A percentile compares a stretch with the other conserved stretches of the same genome.
Conservation (phyloP, 2,888 invertebrate genomes). For the Agapostemon virescens region DNA sequence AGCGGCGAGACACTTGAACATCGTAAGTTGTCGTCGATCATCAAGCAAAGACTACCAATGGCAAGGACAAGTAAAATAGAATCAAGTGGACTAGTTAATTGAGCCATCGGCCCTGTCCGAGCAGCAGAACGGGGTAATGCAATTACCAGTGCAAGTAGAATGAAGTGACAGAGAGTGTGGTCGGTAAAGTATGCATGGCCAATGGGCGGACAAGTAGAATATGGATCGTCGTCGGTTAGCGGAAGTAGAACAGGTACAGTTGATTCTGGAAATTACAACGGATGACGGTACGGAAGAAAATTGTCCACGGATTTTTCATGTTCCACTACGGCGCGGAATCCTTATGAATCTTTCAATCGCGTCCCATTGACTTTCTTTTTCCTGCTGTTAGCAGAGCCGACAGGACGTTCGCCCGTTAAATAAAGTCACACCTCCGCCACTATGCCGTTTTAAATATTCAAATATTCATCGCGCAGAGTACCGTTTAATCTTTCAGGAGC, state of each 20-base stretch:
- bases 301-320: neutral
- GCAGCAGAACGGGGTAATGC: neutral
- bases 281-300: neutral
- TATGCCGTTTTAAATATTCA: slow-evolving; percentile 3
- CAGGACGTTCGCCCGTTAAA: slow-evolving; percentile 7
- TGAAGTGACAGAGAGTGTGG: neutral
- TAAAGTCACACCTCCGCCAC: slow-evolving; percentile 12
- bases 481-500: neutral
- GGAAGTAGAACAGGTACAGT: neutral
- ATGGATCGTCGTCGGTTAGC: neutral
- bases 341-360: slow-evolving; percentile 17
- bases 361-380: slow-evolving; percentile 6
- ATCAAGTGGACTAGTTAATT: slow-evolving; percentile 3
- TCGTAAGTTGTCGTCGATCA: neutral
- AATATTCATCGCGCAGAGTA: neutral
- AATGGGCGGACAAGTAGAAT: slow-evolving; percentile 10
- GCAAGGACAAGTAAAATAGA: neutral
- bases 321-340: neutral
- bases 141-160: slow-evolving; percentile 10
- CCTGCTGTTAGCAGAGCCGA: neutral
- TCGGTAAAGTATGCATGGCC: neutral
- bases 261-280: neutral
- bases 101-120: slow-evolving; percentile 5
- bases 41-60: neutral
- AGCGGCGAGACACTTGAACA: neutral